Percentiles rank a stretch among this genome's conserved stretches.
Conservation (phyloP, 2,113 vertebrate species). For the Tragelaphus scriptus region DNA sequence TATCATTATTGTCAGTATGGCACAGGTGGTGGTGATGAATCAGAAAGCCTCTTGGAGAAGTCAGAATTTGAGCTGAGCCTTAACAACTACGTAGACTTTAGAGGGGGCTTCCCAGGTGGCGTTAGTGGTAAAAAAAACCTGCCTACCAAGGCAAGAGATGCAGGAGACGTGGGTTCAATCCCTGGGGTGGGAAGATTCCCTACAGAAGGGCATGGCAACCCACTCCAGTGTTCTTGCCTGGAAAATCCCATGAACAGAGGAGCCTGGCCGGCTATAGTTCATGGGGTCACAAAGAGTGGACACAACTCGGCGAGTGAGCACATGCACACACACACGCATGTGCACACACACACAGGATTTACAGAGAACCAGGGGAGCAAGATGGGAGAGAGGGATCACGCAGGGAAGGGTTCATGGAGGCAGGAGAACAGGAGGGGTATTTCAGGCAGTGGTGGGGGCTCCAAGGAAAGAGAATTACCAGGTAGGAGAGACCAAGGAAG, state of each 20-base stretch:
- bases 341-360: neutral
- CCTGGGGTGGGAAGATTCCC: neutral
- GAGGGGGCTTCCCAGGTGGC: neutral
- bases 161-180: neutral
- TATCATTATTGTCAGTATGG: neutral
- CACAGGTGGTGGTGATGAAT: neutral
- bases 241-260: neutral
- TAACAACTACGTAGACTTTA: neutral
- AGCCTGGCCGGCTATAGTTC: neutral
- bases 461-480: neutral
- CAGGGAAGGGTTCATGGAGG: neutral
- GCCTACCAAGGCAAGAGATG: neutral
- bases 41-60: neutral
- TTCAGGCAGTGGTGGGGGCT: neutral
- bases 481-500: neutral
- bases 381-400: neutral
- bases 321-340: accelerated
- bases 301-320: neutral
- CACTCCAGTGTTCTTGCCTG: neutral
- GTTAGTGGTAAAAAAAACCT: neutral
- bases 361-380: neutral
- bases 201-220: neutral
- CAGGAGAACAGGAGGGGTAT: neutral
- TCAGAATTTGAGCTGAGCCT: neutral
- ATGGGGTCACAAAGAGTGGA: neutral